Base-by-base conservation (phyloP, 2,113 vertebrate species). In the Xenopus laevis region DNA sequence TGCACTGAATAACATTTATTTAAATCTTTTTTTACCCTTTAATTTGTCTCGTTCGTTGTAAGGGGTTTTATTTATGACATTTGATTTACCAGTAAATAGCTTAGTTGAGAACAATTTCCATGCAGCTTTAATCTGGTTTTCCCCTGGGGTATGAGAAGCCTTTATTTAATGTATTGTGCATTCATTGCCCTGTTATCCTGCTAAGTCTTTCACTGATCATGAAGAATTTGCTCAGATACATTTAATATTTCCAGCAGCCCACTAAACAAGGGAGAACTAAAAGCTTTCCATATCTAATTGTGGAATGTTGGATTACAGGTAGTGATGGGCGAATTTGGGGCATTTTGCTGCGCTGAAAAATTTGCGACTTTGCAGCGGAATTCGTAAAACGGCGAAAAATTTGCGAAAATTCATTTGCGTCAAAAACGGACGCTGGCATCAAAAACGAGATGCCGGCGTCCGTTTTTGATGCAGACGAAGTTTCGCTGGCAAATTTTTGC, bases 91-190 rank as follows among this genome's bases (percentile, higher is more conserved):
- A 10, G 65, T 58, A 9, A 40, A 50, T 67, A 67, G 40, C 44
- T 47, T 21, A 60, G 3, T 58, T 50, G 33, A 46, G 18, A n/a
- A 23, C 2, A n/a, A 30, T 23, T 9, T 57, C 18, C n/a, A 20
- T 20, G 27, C 23, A 44, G 45, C 13, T 20, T 15, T 63, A 18
- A 40, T 47, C 18, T 40, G 46, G 13, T 53, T 45, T 47, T n/a
- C 23, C 46, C 30, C 27, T 44, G n/a, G 27, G 46, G n/a, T 23
- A 30, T 55, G 10, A 45, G 61, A 65, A 72, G 18, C 46, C n/a
- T 65, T 74, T 21, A 59, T 58, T 74, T 60, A 55, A 21, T 47
- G 40, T 58, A 60, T 60, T 67, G 58, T 60, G 40, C 65, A 13
- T 23, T 60, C 11, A 57, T 55, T 9, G 17, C 17, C 53, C 53